Evolutionary conservation across 1,140 invertebrate species (phyloP).

Genomic region (Leptinotarsa undecemlineata): DNA sequence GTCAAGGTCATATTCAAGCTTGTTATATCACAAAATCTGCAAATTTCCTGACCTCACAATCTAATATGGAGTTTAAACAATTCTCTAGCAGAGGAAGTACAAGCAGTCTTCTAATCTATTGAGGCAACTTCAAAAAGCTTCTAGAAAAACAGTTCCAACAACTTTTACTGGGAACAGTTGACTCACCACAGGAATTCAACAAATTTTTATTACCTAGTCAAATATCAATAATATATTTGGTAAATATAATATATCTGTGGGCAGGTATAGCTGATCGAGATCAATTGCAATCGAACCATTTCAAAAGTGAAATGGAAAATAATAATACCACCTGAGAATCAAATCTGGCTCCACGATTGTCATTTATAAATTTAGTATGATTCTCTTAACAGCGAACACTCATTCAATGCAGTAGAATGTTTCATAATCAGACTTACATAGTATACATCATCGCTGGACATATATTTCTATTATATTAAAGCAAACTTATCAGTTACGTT

Average conservation of each 20-base stretch:
- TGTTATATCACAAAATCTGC: not conserved
- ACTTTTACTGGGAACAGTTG: too few relatives aligned
- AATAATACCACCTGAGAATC: too few relatives aligned
- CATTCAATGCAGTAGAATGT: not conserved
- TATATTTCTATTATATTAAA: not conserved
- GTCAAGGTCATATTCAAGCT: not conserved
- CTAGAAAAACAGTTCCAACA: too few relatives aligned
- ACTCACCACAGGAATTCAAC: too few relatives aligned
- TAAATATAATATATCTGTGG: too few relatives aligned
- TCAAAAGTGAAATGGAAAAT: too few relatives aligned
- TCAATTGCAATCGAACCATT: too few relatives aligned
- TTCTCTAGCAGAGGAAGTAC: not conserved
- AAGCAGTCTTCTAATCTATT: conserved; percentile 1
- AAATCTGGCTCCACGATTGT: not conserved
- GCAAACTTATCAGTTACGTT: conserved; percentile 3
- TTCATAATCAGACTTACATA: conserved; percentile 1
- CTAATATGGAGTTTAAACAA: not conserved
- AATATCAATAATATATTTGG: too few relatives aligned
- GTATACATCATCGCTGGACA: not conserved
- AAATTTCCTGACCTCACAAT: not conserved
- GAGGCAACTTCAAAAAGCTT: not conserved
- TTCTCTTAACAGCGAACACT: not conserved
- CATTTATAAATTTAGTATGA: not conserved
- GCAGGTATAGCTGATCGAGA: too few relatives aligned
- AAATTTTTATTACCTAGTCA: too few relatives aligned